Conservation (phyloP, 2,888 invertebrate genomes). For the Epinotia bilunana region DNA sequence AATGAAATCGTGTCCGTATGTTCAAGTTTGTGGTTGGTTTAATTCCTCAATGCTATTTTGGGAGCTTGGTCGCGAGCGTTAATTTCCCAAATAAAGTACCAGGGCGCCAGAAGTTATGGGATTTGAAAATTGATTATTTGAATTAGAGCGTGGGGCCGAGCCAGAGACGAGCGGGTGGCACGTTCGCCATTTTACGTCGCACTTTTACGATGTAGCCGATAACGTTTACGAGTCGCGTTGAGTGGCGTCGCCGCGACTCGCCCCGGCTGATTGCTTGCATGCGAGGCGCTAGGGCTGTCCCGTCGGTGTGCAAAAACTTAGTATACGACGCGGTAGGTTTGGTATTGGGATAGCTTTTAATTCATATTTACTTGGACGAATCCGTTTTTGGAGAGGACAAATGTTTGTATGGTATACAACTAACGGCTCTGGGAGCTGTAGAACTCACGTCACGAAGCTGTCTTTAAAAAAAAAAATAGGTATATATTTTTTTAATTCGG, state of each 20-base stretch:
- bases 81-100: neutral
- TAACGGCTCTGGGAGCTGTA: too few species aligned
- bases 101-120: conserved; percentile 14
- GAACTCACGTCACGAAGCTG: too few species aligned
- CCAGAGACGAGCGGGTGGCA: conserved; percentile 55
- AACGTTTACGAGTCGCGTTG: conserved; percentile 82
- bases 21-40: too few species aligned
- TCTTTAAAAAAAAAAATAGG: too few species aligned
- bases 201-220: conserved; percentile 82
- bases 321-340: too few species aligned
- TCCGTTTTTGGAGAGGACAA: too few species aligned
- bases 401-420: too few species aligned
- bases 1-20: too few species aligned
- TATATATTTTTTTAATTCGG: too few species aligned
- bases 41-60: neutral
- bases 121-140: conserved; percentile 46
- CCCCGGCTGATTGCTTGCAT: conserved; percentile 79
- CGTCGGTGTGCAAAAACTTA: neutral
- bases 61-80: neutral
- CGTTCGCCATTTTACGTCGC: conserved; percentile 79
- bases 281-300: conserved; percentile 48
- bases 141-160: conserved; percentile 49
- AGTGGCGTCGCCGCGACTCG: conserved; percentile 82
- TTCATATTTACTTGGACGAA: too few species aligned
- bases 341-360: too few species aligned